Evolutionary conservation across 2,113 vertebrate species (phyloP).

Genomic region (Nanorana parkeri): DNA sequence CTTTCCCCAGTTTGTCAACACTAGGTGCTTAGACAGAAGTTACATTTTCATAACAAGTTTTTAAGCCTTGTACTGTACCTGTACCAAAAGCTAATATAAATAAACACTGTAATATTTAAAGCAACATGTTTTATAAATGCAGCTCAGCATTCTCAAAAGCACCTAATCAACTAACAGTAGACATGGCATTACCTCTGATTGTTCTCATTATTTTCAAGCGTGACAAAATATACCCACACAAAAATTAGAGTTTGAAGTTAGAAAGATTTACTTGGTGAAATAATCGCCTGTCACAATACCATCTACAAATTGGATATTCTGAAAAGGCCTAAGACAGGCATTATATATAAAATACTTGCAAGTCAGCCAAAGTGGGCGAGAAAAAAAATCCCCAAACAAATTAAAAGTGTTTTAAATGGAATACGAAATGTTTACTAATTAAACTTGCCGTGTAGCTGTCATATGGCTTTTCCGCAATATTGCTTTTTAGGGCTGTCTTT

Average conservation of each 20-base stretch:
- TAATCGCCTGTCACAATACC: conserved; percentile 53
- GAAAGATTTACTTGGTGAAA: conserved; percentile 43
- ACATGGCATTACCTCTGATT: conserved; percentile 53
- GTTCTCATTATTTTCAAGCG: conserved; percentile 48
- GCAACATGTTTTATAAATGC: not conserved
- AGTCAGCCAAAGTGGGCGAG: conserved; percentile 31
- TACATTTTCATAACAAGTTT: too few species aligned
- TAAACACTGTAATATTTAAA: conserved; percentile 14
- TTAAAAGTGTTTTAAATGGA: conserved; percentile 48
- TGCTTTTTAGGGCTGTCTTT: not conserved
- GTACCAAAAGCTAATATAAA: not conserved
- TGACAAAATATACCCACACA: not conserved
- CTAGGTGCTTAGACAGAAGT: too few species aligned
- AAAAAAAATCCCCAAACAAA: conserved; percentile 52
- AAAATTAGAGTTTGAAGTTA: conserved; percentile 40
- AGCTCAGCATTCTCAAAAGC: not conserved
- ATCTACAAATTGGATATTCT: conserved; percentile 52
- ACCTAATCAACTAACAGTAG: conserved; percentile 37
- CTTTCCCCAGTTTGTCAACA: too few species aligned
- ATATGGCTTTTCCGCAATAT: not conserved
- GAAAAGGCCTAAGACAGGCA: conserved; percentile 60
- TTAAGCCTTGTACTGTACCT: too few species aligned
- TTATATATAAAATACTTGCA: conserved; percentile 48
- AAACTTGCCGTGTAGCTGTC: not conserved
- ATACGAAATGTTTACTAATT: conserved; percentile 47